Evolutionary conservation across 1,140 invertebrate genomes (phyloP).

Genomic region (Polypedilum pembai): DNA sequence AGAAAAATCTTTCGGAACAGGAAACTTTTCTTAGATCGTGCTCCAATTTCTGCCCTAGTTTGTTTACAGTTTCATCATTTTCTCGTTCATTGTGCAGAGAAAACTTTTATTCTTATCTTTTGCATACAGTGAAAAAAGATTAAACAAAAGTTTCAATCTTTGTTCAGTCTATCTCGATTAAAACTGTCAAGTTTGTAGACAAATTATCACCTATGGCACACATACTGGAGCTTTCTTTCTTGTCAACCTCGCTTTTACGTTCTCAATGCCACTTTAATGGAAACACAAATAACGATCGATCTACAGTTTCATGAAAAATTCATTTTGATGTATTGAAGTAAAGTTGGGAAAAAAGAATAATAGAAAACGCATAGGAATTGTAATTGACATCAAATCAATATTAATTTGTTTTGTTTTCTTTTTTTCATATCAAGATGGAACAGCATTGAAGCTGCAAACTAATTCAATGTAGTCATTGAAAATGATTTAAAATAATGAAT

Average conservation of each 20-base stretch:
- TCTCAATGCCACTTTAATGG: background rate
- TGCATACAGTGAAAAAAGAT: background rate
- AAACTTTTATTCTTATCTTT: background rate
- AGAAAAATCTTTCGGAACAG: background rate
- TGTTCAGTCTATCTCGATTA: background rate
- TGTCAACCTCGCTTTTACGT: background rate
- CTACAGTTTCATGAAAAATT: background rate
- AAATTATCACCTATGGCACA: slow-evolving; percentile 12
- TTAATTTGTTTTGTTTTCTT: background rate
- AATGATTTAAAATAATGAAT: too few species aligned
- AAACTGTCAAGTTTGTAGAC: background rate
- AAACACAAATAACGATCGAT: background rate
- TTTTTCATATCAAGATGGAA: background rate
- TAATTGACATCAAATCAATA: slow-evolving; percentile 23
- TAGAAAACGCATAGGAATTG: background rate
- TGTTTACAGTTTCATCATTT: background rate
- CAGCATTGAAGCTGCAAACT: too few species aligned
- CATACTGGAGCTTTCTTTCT: background rate
- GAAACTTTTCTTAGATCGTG: background rate
- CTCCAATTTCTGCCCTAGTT: background rate
- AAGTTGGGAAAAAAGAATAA: background rate
- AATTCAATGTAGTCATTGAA: too few species aligned
- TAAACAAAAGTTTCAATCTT: background rate
- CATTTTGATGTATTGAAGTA: background rate
- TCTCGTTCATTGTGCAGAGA: background rate